These are phyloP conservation scores for Dyspetes luteomarginatus DNA, from an alignment of 2,888 invertebrate genomes.

Conservation along the genomic window DNA sequence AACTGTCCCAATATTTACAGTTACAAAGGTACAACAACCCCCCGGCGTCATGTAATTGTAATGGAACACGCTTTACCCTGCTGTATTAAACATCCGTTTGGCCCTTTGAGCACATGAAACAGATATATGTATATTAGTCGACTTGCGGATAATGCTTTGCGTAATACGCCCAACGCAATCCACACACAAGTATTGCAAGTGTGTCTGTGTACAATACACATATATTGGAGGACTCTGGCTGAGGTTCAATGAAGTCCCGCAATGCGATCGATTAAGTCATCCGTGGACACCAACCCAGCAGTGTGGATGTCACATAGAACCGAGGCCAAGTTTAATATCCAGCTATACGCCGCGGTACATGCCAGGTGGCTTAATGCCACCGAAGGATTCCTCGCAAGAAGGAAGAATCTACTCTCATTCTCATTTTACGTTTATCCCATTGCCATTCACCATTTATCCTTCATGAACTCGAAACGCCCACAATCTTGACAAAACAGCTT, in stretches of 20 bases:
- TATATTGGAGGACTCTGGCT: conserved; percentile 40
- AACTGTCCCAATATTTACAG: conserved; percentile 17
- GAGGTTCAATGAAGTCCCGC: conserved; percentile 60
- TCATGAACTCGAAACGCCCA: not conserved
- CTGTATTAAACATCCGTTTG: conserved; percentile 36
- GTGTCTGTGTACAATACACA: conserved; percentile 26
- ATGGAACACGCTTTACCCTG: conserved; percentile 20
- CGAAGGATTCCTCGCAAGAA: conserved; percentile 57
- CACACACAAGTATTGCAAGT: no score
- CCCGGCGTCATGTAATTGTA: conserved; percentile 23
- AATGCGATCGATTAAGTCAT: conserved; percentile 65
- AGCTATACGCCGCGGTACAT: no score
- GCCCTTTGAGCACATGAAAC: conserved; percentile 1
- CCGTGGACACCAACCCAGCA: conserved; percentile 16
- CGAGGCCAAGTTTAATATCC: conserved; percentile 61
- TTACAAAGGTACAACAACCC: not conserved
- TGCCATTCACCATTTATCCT: not conserved
- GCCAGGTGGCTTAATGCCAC: conserved; percentile 65
- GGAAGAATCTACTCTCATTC: conserved; percentile 48
- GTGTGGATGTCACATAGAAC: conserved; percentile 12
- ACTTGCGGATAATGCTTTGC: conserved; percentile 47
- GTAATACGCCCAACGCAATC: conserved; percentile 32
- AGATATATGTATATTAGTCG: conserved; percentile 18
- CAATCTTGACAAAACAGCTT: not conserved
- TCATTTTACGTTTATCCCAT: conserved; percentile 4